Evolutionary conservation across 2,888 invertebrate genomes (phyloP).

Genomic region (Drosophila dives): DNA sequence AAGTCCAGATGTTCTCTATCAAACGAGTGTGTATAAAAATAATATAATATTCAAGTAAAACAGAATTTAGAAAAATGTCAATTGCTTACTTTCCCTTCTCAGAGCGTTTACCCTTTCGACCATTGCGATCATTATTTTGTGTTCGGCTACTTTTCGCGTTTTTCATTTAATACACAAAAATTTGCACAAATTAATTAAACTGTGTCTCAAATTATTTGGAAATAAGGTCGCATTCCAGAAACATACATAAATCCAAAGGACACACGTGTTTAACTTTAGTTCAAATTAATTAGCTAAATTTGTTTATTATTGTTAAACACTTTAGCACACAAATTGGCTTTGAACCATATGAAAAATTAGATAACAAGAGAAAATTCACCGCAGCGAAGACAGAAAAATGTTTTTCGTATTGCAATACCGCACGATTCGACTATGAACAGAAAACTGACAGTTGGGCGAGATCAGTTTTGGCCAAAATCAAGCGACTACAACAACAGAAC

Average conservation of each 20-base stretch:
- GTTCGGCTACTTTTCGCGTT: slow-evolving; percentile 71
- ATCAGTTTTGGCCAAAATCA: slow-evolving; percentile 81
- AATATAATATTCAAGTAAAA: background rate
- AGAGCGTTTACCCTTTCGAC: slow-evolving; percentile 77
- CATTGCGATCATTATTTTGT: slow-evolving; percentile 76
- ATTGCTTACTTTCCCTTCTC: slow-evolving; percentile 75
- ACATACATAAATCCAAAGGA: slow-evolving; percentile 11
- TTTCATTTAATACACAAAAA: slow-evolving; percentile 71
- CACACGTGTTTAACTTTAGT: slow-evolving; percentile 17
- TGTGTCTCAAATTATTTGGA: slow-evolving; percentile 23
- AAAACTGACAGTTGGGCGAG: slow-evolving; percentile 82
- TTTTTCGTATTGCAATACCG: slow-evolving; percentile 64
- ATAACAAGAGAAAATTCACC: slow-evolving; percentile 55
- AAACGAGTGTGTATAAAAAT: slow-evolving; percentile 22
- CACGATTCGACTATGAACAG: slow-evolving; percentile 74
- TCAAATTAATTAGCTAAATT: slow-evolving; percentile 28
- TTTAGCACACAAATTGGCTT: slow-evolving; percentile 11
- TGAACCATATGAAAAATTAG: slow-evolving; percentile 64
- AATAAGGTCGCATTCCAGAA: slow-evolving; percentile 2
- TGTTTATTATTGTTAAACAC: slow-evolving; percentile 36
- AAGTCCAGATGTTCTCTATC: slow-evolving; percentile 55
- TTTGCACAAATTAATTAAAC: slow-evolving; percentile 15
- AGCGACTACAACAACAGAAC: slow-evolving; percentile 69
- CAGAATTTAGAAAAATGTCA: background rate
- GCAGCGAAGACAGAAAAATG: slow-evolving; percentile 37